These are phyloP conservation scores for Megaptera novaeangliae DNA, from an alignment of 2,113 vertebrate genomes.

Conservation along the genomic window DNA sequence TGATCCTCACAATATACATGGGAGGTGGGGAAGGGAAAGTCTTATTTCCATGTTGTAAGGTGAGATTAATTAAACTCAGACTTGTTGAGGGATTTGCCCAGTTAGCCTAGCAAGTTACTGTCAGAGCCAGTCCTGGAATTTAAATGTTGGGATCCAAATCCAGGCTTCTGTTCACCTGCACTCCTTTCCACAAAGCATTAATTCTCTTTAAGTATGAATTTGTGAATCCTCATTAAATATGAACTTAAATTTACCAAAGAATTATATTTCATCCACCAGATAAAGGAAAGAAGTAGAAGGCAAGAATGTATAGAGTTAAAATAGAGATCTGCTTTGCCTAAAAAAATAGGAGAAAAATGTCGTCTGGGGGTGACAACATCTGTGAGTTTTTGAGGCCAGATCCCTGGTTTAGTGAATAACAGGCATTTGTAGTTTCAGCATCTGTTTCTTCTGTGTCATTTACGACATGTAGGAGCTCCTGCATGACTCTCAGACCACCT, in stretches of 20 bases:
- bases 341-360: not conserved
- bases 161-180: not conserved
- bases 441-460: constrained; percentile 7
- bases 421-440: not conserved
- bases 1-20: not conserved
- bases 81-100: not conserved
- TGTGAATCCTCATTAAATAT: not conserved
- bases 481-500: not conserved
- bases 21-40: not conserved
- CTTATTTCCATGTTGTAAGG: not conserved
- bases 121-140: not conserved
- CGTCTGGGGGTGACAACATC: not conserved
- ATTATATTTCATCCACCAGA: not conserved
- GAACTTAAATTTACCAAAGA: not conserved
- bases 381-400: constrained; percentile 28
- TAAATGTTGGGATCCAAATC: not conserved
- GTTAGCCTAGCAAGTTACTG: not conserved
- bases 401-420: not conserved
- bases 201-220: not conserved
- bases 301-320: not conserved
- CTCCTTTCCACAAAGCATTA: not conserved
- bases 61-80: constrained; percentile 10
- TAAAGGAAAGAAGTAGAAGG: not conserved
- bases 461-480: not conserved
- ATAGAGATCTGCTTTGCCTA: not conserved